phyloP scores from a whole-genome alignment of 2,113 vertebrate genomes.

The Phaethon lepturus region DNA sequence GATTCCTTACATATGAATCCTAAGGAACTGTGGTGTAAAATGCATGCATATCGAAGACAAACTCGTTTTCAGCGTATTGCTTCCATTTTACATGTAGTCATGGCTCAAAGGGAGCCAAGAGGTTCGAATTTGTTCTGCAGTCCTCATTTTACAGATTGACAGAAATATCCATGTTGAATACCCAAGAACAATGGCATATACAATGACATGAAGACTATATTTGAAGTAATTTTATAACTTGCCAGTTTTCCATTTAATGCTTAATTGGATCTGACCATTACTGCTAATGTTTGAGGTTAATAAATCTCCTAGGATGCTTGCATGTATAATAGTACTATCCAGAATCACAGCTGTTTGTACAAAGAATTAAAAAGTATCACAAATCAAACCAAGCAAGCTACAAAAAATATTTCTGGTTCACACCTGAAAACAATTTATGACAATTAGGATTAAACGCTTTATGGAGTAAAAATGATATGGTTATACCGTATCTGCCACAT shows the following conservation, averaged over 20 bases:
- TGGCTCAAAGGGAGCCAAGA: not conserved
- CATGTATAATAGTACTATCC: not conserved
- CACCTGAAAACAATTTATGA: not conserved
- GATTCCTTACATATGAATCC: not conserved
- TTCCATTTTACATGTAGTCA: not conserved
- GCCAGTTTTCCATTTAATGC: not conserved
- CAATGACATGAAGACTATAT: not conserved
- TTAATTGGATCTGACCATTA: not conserved
- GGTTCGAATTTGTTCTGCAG: not conserved
- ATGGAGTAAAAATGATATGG: no score
- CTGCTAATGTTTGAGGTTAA: not conserved
- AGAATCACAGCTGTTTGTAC: not conserved
- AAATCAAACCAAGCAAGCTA: not conserved
- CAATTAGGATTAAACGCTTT: not conserved
- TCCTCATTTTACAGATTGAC: not conserved
- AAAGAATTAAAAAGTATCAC: not conserved
- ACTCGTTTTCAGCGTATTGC: not conserved
- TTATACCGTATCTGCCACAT: not conserved
- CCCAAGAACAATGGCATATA: not conserved
- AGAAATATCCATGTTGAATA: not conserved
- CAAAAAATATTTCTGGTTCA: not conserved
- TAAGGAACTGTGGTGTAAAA: not conserved
- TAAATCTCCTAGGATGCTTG: not conserved
- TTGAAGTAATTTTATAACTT: not conserved
- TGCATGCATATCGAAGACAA: not conserved